Base-by-base conservation (phyloP, 1,140 invertebrate genomes). In the Drosophila insularis region DNA sequence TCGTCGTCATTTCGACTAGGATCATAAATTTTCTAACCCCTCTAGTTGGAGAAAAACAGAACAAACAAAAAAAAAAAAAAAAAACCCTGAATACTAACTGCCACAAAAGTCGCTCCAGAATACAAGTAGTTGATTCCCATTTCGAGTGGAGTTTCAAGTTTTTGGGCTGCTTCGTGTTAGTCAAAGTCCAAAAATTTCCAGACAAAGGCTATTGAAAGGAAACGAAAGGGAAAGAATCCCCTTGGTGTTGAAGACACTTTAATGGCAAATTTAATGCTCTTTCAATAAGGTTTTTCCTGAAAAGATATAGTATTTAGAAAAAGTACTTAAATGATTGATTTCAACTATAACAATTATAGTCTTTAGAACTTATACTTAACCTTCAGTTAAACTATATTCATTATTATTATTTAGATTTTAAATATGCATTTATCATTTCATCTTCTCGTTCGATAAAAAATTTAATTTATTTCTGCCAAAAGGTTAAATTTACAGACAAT, bases 11-110 rank as follows among this genome's bases (percentile, higher is more conserved):
- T 87, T 72, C 79, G 78, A 85, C 81, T 81, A 68, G 82, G 69
- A 86, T 87, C 81, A 86, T 86, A 86, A 86, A 86, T 87, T 82
- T 86, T 82, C 68, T 86, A 87, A 82, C 82, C 81, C 81, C 84
- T 50, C 43, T 14, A 64, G 74, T 27, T 17, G 23, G 10, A 37
- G 11, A 11, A 13, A 27, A 27, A 27, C 27, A 27, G 27, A 27
- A 27, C 5, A 23, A 37, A 74, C 6, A 32, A 17, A 8, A 11
- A 37, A 74, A 8, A 32, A 17, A 8, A 11, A 39, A 11, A 67
- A 66, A 46, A 58, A 55, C 62, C 55, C 62, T 53, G 55, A 35
- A 43, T 43, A 14, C 37, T 27, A 75, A 75, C 67, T 56, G 54
- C 55, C 62, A 55, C 37, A 27, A 40, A 21, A 23, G 17, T 23